Evolutionary conservation across 1,140 invertebrate genomes (phyloP), one percentile per base, ranked within the genome.

Genomic region (Paralvinella palmiformis): DNA sequence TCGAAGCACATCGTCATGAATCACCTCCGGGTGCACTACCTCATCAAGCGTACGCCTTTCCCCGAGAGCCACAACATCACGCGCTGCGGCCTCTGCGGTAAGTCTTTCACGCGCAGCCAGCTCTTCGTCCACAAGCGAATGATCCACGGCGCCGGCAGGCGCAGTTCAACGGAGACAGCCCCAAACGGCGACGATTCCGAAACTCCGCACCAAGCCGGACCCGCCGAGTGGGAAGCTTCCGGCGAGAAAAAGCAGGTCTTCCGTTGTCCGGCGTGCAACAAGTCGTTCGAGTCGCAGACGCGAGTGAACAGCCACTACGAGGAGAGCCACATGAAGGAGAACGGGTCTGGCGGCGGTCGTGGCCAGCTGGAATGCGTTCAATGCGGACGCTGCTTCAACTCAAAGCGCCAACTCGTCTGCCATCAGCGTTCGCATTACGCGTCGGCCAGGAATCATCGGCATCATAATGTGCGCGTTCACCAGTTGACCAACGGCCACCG

Each of bases 11-110:
- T 31, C 6, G n/a, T 62, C 2, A 45, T 50, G 20, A 17, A 50
- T 17, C 60, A 62, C 48, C 48, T 62, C 41, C 48, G 50, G 44
- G 13, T 33, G 10, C 60, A 62, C 29, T 62, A 62, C 48, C 55
- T 31, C 27, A 20, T 41, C 37, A 41, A 52, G n/a, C 48, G 48
- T 3, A 29, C 24, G 24, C 24, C 17, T 1, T 52, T 27, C 48
- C 10, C 10, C 48, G 15, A 10, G 48, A 22, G 48, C 48, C 24
- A 52, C n/a, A 27, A 22, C 7, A n/a, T 22, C 48, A 52, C 24
- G 48, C 48, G 31, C 48, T 10, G 48, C 2, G 17, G n/a, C n/a
- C n/a, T n/a, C n/a, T n/a, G n/a, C n/a, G n/a, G n/a, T n/a, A n/a
- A n/a, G n/a, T n/a, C 48, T 27, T 52, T 22, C 48, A 52, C 48